Evolutionary conservation across 2,888 invertebrate species (phyloP), one percentile per base, ranked within the genome.

Genomic region (Tanypteryx hageni): DNA sequence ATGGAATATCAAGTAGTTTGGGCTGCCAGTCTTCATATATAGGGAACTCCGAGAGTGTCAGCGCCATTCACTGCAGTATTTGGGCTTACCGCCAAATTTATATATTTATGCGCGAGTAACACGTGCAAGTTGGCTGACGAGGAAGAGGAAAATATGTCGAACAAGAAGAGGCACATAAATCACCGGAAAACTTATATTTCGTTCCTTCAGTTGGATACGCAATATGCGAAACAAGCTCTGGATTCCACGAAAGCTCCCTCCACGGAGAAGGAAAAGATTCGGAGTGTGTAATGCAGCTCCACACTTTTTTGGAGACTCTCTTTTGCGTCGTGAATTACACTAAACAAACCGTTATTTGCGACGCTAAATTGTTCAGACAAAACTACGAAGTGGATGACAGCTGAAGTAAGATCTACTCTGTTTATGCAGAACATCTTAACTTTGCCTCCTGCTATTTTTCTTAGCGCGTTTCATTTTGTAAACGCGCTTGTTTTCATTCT

Each of bases 1-100:
- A 31, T 16, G 59, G 86, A 86, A 86, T 86, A 86, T 57, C 86
- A 86, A 86, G 27, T 57, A 83, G 83, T 16, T n/a, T n/a, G 18
- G 18, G 64, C 2, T 18, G 56, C 83, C 86, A 27, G 86, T 59
- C 59, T 59, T 59, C 58, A 59, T 86, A 58, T 61, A 86, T 27
- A 16, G 27, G n/a, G 27, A 61, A 59, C 27, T 27, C 59, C 31
- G 18, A 22, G 31, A 58, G 59, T 59, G 59, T 86, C 83, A 57
- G 57, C 56, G 57, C n/a, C 56, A 57, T 18, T 83, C 83, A 83
- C 83, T 14, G 18, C 18, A 16, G 56, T n/a, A 57, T 31, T 14
- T 18, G 31, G 18, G 83, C 57, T 56, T 83, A 56, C 56, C 44
- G 83, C 56, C 56, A n/a, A 8, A 57, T 83, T n/a, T 83, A 57